Base-by-base conservation (phyloP, 2,888 invertebrate genomes). In the Drosophila koepferae region DNA sequence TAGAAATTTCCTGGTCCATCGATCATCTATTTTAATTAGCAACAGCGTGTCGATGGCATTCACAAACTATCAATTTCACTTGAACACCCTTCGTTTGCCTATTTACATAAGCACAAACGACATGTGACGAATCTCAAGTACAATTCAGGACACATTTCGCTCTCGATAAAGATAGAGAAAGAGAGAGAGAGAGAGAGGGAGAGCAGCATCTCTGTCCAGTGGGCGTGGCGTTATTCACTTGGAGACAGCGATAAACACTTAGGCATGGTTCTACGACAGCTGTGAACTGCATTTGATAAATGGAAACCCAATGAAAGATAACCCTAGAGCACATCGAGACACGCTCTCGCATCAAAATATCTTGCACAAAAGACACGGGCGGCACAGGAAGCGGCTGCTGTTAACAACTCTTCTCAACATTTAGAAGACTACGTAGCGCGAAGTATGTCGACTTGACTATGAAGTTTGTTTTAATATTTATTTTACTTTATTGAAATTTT, bases 11-110 rank as follows among this genome's bases (percentile, higher is more conserved):
- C 38, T 51, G 62, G 51, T 63, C 73, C 70, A 87, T 87, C 90
- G 85, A 87, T 87, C 90, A 90, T 87, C 88, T 74, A 74, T 87
- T 90, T 87, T 87, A 87, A 87, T 87, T 87, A 87, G 87, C 87
- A 82, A 82, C 82, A 87, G 90, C 61, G 90, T 90, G 90, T 89
- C 87, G 87, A 87, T 87, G 65, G 76, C 87, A 90, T 86, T 77
- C 80, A 83, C 82, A 83, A 89, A 86, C 90, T 86, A 86, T 86
- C 86, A 90, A 86, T 90, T 90, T 86, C 86, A 90, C 69, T 89
- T 68, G 81, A 55, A 72, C 88, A 77, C 83, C 89, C 90, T 72
- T 75, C 61, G 63, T 20, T 60, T 60, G 48, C 46, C 71, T 85
- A 85, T 85, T 85, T 85, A 85, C 90, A 85, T 85, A 85, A 77